Conservation (phyloP, 1,140 invertebrate genomes). For the Caenorhabditis remanei region DNA sequence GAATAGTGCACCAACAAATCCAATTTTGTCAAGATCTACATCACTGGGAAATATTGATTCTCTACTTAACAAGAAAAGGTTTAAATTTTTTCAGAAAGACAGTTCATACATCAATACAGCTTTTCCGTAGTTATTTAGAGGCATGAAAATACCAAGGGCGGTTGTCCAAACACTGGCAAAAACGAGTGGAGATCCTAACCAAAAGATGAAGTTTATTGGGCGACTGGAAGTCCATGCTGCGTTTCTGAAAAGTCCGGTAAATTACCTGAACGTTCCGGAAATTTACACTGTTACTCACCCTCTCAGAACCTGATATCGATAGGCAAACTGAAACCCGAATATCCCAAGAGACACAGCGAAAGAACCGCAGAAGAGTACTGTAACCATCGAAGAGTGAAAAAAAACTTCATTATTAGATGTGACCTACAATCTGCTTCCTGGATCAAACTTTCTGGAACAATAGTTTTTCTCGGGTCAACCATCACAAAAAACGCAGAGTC, state of each 20-base stretch:
- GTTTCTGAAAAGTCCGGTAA: neutral
- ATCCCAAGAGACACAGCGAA: slow-evolving; percentile 4
- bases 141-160: slow-evolving; percentile 1
- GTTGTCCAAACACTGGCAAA: neutral
- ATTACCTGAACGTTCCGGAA: neutral
- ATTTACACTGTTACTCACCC: neutral
- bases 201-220: neutral
- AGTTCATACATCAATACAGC: neutral
- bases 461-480: slow-evolving; percentile 7
- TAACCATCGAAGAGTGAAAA: no score
- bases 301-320: slow-evolving; percentile 22
- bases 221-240: neutral
- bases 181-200: neutral
- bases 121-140: neutral
- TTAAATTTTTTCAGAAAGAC: neutral
- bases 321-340: slow-evolving; percentile 16
- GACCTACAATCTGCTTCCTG: neutral
- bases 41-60: neutral
- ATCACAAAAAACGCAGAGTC: slow-evolving; percentile 27
- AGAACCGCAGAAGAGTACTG: neutral
- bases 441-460: neutral
- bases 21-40: neutral
- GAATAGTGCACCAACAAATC: neutral
- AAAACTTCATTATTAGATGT: neutral
- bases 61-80: neutral